Evolutionary conservation across 2,888 invertebrate species (phyloP), one percentile per base, ranked within the genome.

Genomic region (Pachycephus smyrnensis): DNA sequence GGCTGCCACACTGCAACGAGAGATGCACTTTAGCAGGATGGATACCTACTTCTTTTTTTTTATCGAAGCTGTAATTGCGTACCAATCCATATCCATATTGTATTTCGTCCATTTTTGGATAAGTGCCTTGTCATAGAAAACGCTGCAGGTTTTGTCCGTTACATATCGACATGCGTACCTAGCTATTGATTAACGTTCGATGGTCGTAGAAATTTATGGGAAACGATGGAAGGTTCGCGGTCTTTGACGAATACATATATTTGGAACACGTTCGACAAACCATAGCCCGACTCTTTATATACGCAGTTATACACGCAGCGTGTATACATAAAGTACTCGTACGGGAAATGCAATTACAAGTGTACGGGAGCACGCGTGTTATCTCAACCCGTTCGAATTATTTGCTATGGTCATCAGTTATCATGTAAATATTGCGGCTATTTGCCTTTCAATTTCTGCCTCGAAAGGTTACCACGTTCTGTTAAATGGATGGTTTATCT

Each of bases 341-440:
- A 55, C 55, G 35, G 31, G 35, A 37, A 74, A 74, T 36, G 36
- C 74, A 74, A 36, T 74, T 74, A 36, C 74, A 36, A n/a, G 74
- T 74, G 74, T 36, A 33, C 74, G 30, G 31, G 31, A 11, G 71
- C 32, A 71, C 55, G 55, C 15, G 55, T 55, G 55, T 55, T 23
- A 55, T 55, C 55, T 23, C 23, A 55, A 55, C 23, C 55, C 55
- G 74, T 36, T 23, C 36, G 36, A 74, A 74, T 36, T 74, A 74
- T 74, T 74, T 36, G 74, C 36, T 36, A 11, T 35, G 12, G n/a
- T 74, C 74, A 74, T 74, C 74, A 36, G 32, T 32, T 36, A n/a
- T 74, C 74, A 36, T 37, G 74, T 74, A 74, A 74, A 74, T 74
- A 74, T 74, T 74, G 74, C 74, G 74, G 74, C 30, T 36, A 11